A percentile compares a stretch with the other conserved stretches of the same genome.
These are phyloP conservation scores for Halcyon senegalensis DNA, from an alignment of 2,113 vertebrate genomes.

Conservation along the genomic window DNA sequence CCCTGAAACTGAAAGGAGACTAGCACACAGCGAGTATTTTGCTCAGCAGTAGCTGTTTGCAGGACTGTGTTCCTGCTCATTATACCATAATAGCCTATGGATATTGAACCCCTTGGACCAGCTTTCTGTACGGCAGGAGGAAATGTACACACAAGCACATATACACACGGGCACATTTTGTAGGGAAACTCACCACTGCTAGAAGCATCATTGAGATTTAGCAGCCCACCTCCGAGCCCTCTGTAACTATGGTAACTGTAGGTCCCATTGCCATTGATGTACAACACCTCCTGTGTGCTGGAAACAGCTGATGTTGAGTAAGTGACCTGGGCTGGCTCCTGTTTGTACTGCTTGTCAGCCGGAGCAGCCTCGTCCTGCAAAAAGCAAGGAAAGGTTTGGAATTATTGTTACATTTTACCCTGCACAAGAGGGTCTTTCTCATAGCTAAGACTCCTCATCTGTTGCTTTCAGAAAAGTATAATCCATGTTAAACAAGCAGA, in stretches of 20 bases:
- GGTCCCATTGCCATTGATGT: constrained; percentile 87
- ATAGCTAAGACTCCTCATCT: not conserved
- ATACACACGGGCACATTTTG: not conserved
- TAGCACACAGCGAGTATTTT: not conserved
- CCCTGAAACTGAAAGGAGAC: not conserved
- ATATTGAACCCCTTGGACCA: not conserved
- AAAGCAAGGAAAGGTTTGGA: constrained; percentile 14
- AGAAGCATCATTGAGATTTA: constrained; percentile 83
- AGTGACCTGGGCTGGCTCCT: constrained; percentile 79
- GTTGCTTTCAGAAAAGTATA: not conserved
- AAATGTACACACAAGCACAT: not conserved
- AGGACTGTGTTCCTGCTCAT: not conserved
- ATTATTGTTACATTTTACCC: not conserved
- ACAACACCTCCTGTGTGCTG: constrained; percentile 84
- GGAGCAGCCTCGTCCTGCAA: constrained; percentile 80
- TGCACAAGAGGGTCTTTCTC: not conserved
- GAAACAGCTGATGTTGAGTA: constrained; percentile 81
- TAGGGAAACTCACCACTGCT: constrained; percentile 79
- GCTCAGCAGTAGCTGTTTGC: constrained; percentile 1
- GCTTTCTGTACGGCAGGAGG: not conserved
- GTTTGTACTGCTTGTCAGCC: constrained; percentile 81
- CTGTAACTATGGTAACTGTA: constrained; percentile 89
- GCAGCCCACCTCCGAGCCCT: constrained; percentile 83
- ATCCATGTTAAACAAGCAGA: not conserved
- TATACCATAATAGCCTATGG: not conserved